Conservation (phyloP, 2,113 vertebrate genomes). For the Hippocampus comes region DNA sequence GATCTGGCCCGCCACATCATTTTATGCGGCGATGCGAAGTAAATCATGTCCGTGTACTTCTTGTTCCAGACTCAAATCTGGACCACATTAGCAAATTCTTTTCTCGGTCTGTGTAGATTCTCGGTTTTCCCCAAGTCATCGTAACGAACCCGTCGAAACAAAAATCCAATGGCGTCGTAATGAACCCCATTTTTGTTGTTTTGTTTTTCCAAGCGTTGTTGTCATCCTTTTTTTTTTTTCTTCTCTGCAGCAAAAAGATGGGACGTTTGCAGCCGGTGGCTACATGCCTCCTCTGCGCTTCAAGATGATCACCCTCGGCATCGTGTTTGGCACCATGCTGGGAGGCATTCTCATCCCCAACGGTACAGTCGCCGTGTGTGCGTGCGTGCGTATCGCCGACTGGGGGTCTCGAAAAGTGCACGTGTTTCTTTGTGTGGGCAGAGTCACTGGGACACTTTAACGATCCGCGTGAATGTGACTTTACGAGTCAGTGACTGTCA, state of each 20-base stretch:
- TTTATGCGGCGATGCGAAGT: no score
- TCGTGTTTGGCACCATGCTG: constrained; percentile 96
- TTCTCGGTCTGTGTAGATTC: no score
- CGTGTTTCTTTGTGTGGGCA: constrained; percentile 63
- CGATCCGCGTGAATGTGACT: constrained; percentile 68
- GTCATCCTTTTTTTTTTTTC: background rate
- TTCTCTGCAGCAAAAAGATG: constrained; percentile 86
- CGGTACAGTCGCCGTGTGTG: constrained; percentile 55
- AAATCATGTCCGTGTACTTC: no score
- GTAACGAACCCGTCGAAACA: background rate
- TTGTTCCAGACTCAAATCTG: no score
- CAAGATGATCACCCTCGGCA: constrained; percentile 86
- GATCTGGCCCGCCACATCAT: no score
- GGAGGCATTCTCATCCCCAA: constrained; percentile 96
- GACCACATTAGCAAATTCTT: no score
- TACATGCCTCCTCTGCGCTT: constrained; percentile 98
- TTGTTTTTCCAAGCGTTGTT: background rate
- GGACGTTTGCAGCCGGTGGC: constrained; percentile 91
- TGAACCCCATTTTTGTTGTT: no score
- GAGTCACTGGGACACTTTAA: constrained; percentile 56
- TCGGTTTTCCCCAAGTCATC: background rate
- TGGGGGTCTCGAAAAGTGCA: constrained; percentile 56
- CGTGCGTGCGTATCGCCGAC: constrained; percentile 15
- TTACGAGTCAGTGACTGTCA: constrained; percentile 73
- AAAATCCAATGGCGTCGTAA: no score